Evolutionary conservation across 2,888 invertebrate species (phyloP).

Genomic region (Dryococelus australis): DNA sequence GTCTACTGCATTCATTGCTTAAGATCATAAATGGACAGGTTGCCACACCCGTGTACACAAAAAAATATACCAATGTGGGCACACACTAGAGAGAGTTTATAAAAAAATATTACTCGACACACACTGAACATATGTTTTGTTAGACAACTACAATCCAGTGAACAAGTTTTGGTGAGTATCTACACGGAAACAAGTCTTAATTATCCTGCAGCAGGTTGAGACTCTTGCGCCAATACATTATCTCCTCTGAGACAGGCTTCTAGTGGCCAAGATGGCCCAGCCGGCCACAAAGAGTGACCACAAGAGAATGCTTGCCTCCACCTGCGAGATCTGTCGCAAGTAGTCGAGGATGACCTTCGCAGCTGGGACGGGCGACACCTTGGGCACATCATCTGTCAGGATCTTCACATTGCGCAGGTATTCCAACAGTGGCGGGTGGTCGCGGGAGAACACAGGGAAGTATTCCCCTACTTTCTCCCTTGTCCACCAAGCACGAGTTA

Average conservation of each 20-base stretch:
- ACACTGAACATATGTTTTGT: background rate
- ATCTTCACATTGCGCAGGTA: constrained; percentile 66
- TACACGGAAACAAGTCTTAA: background rate
- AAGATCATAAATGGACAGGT: too few species aligned
- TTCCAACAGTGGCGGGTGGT: constrained; percentile 65
- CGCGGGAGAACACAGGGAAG: constrained; percentile 66
- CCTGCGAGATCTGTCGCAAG: constrained; percentile 59
- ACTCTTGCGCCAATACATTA: background rate
- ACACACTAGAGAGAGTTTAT: too few species aligned
- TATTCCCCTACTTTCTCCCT: constrained; percentile 66
- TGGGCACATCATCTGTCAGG: constrained; percentile 53
- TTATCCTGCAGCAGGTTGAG: too few species aligned
- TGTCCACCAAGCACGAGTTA: constrained; percentile 59
- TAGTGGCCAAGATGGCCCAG: constrained; percentile 59
- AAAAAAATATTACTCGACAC: too few species aligned
- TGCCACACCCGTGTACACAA: too few species aligned
- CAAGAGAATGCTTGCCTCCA: constrained; percentile 64
- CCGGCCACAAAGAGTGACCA: constrained; percentile 67
- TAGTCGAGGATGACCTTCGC: constrained; percentile 57
- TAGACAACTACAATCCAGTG: background rate
- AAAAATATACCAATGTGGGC: too few species aligned
- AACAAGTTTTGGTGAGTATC: background rate
- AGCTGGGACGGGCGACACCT: constrained; percentile 27
- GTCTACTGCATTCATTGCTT: too few species aligned
- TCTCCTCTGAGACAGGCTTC: background rate